A percentile compares a stretch with the other conserved stretches of the same genome.
phyloP scores from a whole-genome alignment of 2,797 vertebrate genomes.

The Peromyscus nudipes region DNA sequence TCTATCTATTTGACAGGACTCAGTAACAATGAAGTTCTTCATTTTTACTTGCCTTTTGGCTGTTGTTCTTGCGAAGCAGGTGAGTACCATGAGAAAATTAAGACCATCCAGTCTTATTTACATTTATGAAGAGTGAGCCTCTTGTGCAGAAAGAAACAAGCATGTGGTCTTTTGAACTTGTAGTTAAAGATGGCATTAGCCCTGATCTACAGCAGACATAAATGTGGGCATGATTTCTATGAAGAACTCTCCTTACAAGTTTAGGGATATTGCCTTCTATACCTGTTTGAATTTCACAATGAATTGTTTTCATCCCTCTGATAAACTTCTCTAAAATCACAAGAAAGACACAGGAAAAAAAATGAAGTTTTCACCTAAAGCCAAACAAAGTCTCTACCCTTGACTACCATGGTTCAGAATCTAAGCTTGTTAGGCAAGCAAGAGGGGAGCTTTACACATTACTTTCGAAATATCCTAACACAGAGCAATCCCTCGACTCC shows the following conservation, averaged over 20 bases:
- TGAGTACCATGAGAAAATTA: constrained; percentile 21
- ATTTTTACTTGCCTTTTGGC: constrained; percentile 52
- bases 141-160: neutral
- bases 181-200: neutral
- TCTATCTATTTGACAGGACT: neutral
- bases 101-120: neutral
- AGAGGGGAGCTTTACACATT: neutral
- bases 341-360: neutral
- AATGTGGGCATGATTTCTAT: neutral
- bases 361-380: neutral
- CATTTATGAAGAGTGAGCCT: neutral
- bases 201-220: neutral
- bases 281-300: neutral
- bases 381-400: neutral
- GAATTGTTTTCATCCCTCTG: neutral
- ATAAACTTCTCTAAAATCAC: neutral
- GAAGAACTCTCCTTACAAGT: neutral
- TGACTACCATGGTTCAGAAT: neutral
- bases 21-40: constrained; percentile 54
- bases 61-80: constrained; percentile 51
- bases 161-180: neutral
- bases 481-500: neutral
- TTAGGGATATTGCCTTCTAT: neutral
- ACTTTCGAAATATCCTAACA: neutral
- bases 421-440: neutral